These are phyloP conservation scores for Beroe forskalii DNA, from an alignment of 37 sponge, comb jelly and placozoan genomes.

Conservation along the genomic window DNA sequence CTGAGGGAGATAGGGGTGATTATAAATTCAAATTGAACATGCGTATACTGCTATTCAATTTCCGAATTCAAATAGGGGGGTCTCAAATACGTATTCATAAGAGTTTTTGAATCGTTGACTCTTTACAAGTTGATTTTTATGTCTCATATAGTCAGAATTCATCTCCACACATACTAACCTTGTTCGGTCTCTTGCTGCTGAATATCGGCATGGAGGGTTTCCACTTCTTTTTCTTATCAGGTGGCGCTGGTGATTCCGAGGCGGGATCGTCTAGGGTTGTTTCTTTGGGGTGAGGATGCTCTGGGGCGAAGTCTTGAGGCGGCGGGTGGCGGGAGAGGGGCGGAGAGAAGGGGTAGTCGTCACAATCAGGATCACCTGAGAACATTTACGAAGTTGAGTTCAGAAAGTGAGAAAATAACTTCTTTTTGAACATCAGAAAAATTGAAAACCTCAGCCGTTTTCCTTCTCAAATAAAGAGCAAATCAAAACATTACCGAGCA, in stretches of 20 bases:
- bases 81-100: no score
- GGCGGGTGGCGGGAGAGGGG: not conserved
- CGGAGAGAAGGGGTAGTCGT: not conserved
- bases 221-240: constrained; percentile 46
- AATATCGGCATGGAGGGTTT: constrained; percentile 61
- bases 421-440: no score
- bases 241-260: not conserved
- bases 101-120: no score
- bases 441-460: no score
- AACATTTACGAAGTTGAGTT: not conserved
- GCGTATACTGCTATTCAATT: no score
- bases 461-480: no score
- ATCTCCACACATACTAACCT: no score
- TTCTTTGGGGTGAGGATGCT: constrained; percentile 45
- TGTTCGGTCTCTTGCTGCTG: not conserved
- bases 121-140: no score
- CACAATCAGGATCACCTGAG: constrained; percentile 49
- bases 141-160: no score
- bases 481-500: constrained; percentile 37
- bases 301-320: not conserved
- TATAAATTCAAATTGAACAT: no score
- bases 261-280: constrained; percentile 54
- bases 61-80: no score
- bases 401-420: not conserved
- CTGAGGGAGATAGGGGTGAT: no score